These are phyloP conservation scores for Umimayanthus kanabou DNA, from an alignment of 92 coral and sea anemone genomes.

Conservation along the genomic window DNA sequence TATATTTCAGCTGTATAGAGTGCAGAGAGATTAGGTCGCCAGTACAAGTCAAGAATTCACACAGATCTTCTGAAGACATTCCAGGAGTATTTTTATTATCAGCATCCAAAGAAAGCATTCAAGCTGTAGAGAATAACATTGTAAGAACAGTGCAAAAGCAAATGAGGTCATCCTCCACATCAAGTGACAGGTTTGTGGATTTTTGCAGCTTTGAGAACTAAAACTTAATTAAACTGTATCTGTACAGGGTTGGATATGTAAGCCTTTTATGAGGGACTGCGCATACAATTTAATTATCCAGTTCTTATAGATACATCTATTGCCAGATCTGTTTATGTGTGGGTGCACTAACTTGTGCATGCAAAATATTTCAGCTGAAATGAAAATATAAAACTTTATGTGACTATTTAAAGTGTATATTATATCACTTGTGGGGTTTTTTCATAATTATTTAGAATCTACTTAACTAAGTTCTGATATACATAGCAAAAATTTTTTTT, in stretches of 20 bases:
- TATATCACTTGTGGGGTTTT: no score
- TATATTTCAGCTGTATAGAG: constrained; percentile 20
- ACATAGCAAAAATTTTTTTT: no score
- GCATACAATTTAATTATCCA: no score
- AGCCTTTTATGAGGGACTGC: neutral
- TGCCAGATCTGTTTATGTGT: no score
- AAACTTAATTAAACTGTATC: neutral
- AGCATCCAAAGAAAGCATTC: neutral
- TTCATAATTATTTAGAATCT: no score
- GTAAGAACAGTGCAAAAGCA: neutral
- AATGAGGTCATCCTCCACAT: neutral
- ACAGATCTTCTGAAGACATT: neutral
- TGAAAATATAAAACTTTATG: no score
- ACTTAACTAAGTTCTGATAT: no score
- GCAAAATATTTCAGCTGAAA: no score
- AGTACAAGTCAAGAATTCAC: neutral
- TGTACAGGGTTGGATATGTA: neutral
- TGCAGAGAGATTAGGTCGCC: neutral
- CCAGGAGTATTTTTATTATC: constrained; percentile 5
- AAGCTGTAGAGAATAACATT: neutral
- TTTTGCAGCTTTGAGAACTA: neutral
- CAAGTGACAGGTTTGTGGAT: constrained; percentile 24
- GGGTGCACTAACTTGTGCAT: no score
- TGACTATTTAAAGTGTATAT: no score
- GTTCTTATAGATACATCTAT: no score